phyloP scores from a whole-genome alignment of 2,113 vertebrate species.

The Ciconia boyciana region DNA sequence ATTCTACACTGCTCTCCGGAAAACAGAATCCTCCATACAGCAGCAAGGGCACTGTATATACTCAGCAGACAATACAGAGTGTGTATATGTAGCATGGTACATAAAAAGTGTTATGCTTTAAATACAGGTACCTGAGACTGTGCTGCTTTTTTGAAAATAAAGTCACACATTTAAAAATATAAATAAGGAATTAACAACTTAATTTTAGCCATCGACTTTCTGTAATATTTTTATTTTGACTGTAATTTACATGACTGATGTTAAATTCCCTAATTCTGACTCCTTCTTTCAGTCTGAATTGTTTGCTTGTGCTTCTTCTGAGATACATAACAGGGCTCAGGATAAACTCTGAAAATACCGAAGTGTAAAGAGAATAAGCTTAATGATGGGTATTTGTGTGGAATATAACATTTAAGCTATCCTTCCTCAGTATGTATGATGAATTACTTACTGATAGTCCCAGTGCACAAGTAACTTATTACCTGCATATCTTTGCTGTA shows the following conservation, averaged over 20 bases:
- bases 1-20: not conserved
- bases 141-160: not conserved
- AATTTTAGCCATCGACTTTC: not conserved
- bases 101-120: not conserved
- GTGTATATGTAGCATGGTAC: not conserved
- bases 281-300: not conserved
- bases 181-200: not conserved
- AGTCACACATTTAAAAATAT: not conserved
- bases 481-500: not conserved
- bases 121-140: not conserved
- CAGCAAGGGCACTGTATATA: not conserved
- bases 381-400: not conserved
- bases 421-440: not conserved
- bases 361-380: not conserved
- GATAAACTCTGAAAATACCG: not conserved
- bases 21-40: not conserved
- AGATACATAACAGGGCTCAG: not conserved
- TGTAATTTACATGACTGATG: not conserved
- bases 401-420: not conserved
- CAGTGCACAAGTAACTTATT: constrained; percentile 14
- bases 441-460: not conserved
- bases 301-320: not conserved
- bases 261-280: not conserved
- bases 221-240: not conserved
- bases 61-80: not conserved